Evolutionary conservation across 2,888 invertebrate genomes (phyloP).

Genomic region (Azorinus chamasolen): DNA sequence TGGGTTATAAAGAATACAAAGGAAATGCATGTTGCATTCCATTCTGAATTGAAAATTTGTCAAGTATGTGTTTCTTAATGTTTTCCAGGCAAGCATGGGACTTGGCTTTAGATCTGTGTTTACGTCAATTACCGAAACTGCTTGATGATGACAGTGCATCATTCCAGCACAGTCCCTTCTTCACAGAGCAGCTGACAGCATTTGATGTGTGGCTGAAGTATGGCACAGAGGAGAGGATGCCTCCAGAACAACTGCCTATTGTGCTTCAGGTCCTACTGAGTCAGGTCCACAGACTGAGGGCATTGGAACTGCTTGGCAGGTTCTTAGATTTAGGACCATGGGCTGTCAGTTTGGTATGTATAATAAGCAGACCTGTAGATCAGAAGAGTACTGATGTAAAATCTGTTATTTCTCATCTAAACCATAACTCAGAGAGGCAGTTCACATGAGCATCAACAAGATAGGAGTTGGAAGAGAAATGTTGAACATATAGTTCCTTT

Average conservation of each 20-base stretch:
- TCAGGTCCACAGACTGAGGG: conserved; percentile 96
- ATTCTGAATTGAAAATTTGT: no score
- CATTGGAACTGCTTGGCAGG: conserved; percentile 95
- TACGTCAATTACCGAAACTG: conserved; percentile 93
- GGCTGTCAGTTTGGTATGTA: conserved; percentile 93
- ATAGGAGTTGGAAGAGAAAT: no score
- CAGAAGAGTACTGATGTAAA: no score
- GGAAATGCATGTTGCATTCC: no score
- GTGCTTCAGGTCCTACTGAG: conserved; percentile 93
- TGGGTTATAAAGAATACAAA: no score
- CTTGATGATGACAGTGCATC: conserved; percentile 80
- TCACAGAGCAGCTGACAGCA: conserved; percentile 98
- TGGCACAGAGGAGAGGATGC: conserved; percentile 92
- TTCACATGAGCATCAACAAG: no score
- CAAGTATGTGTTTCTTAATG: not conserved
- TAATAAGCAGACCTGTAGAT: no score
- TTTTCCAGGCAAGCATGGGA: conserved; percentile 97
- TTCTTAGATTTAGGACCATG: conserved; percentile 96
- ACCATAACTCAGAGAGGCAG: no score
- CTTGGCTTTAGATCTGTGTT: conserved; percentile 96
- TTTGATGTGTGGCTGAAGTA: conserved; percentile 98
- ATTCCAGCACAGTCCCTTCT: conserved; percentile 93
- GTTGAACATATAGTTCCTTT: no score
- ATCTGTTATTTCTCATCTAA: no score
- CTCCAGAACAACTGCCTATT: conserved; percentile 98